These are phyloP conservation scores for Cephus sareptanus DNA, from an alignment of 2,888 invertebrate genomes.

Conservation along the genomic window DNA sequence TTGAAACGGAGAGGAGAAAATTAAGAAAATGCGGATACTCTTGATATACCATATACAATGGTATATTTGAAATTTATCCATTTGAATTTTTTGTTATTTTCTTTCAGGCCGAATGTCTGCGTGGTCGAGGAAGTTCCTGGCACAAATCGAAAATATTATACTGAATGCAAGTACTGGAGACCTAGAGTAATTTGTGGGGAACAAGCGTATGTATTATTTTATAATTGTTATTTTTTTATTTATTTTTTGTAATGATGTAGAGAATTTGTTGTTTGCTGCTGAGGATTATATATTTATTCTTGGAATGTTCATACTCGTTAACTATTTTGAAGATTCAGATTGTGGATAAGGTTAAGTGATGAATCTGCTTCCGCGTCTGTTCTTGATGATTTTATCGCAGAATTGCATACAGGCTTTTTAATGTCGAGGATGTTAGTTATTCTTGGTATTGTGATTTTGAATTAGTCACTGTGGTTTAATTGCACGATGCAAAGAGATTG, in stretches of 20 bases:
- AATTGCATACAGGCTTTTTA: not conserved
- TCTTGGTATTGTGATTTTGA: not conserved
- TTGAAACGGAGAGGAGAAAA: not conserved
- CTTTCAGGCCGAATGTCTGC: conserved; percentile 63
- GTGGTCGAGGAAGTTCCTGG: conserved; percentile 64
- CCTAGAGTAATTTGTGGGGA: conserved; percentile 61
- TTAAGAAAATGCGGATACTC: not conserved
- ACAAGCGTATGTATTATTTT: conserved; percentile 57
- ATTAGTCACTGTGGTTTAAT: not conserved
- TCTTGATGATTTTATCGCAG: not conserved
- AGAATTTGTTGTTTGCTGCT: too few species aligned
- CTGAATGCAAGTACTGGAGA: conserved; percentile 65
- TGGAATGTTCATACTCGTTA: not conserved
- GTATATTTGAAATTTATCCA: not conserved
- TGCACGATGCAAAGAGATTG: not conserved
- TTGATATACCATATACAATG: not conserved
- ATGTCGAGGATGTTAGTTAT: not conserved
- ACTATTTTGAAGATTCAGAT: not conserved
- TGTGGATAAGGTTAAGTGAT: not conserved
- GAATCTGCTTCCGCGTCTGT: not conserved
- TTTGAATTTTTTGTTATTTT: not conserved
- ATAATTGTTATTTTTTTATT: not conserved
- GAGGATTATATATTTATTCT: not conserved
- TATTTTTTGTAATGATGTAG: not conserved
- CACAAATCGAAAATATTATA: conserved; percentile 58